phyloP scores from a whole-genome alignment of 53 echinoderm and acorn worm genomes.

The Arbacia lixula region DNA sequence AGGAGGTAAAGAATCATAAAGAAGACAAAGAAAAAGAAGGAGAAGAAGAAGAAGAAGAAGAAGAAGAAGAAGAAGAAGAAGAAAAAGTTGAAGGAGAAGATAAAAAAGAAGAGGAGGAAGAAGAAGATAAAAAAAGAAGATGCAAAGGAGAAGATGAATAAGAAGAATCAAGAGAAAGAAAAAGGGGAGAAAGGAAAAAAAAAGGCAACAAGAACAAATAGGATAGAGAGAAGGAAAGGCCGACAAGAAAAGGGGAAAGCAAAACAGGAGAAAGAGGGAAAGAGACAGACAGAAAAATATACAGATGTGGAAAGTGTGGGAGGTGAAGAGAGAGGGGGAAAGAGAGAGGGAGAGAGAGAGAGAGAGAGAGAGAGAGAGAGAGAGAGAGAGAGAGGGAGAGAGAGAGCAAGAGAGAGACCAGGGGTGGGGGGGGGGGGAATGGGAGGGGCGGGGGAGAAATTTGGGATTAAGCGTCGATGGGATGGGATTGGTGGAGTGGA shows the following conservation, averaged over 20 bases:
- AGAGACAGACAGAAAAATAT: background rate
- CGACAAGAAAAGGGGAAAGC: background rate
- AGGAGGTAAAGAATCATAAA: background rate
- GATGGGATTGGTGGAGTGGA: too few relatives aligned
- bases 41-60: background rate
- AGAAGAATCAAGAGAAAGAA: too few relatives aligned
- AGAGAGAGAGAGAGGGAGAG: too few relatives aligned
- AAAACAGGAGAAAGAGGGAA: background rate
- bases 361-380: too few relatives aligned
- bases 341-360: background rate
- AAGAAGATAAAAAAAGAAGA: background rate
- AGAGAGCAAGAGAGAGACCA: too few relatives aligned
- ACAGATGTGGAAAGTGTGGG: background rate
- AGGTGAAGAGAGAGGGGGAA: background rate
- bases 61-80: background rate
- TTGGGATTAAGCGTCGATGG: too few relatives aligned
- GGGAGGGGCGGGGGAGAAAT: too few relatives aligned
- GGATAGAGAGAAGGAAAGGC: background rate
- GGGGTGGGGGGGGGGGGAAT: too few relatives aligned
- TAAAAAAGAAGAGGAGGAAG: background rate
- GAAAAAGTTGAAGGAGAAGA: background rate
- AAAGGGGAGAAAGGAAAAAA: background rate
- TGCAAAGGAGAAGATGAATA: background rate
- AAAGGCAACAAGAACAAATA: background rate
- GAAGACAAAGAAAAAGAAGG: background rate